Percentiles rank a stretch among this genome's conserved stretches.
Evolutionary conservation across 2,797 vertebrate genomes (phyloP).

Genomic region (Zenarchopterus dispar): DNA sequence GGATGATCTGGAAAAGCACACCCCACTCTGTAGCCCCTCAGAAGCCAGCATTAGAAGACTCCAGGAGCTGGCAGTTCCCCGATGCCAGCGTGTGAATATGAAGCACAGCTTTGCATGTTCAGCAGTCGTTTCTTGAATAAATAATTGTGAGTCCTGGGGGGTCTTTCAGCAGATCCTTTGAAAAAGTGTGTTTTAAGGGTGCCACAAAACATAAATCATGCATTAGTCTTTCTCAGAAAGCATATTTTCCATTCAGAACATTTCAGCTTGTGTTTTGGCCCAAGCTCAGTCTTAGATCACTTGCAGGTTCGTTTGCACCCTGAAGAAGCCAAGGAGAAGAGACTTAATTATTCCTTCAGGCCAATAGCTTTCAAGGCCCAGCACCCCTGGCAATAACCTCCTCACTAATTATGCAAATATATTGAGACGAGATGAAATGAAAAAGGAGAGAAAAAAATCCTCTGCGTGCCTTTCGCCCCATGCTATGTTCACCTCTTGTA

Average conservation of each 20-base stretch:
- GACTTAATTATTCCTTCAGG: conserved; percentile 74
- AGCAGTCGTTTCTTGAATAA: conserved; percentile 37
- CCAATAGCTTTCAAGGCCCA: conserved; percentile 61
- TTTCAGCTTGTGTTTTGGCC: conserved; percentile 26
- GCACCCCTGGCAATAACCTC: conserved; percentile 60
- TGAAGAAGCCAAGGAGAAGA: conserved; percentile 59
- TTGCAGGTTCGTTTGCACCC: conserved; percentile 28
- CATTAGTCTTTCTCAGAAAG: conserved; percentile 53
- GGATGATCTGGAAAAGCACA: conserved; percentile 10
- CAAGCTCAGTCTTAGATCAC: conserved; percentile 22
- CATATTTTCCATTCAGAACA: conserved; percentile 47
- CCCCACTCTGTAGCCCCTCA: background rate
- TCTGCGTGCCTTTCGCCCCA: conserved; percentile 7
- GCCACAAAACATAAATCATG: conserved; percentile 62
- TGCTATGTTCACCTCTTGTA: conserved; percentile 37
- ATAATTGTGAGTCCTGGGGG: conserved; percentile 22
- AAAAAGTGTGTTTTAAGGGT: conserved; percentile 17
- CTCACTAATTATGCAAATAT: conserved; percentile 72
- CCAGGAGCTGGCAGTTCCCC: conserved; percentile 36
- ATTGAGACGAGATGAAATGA: conserved; percentile 48
- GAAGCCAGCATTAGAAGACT: conserved; percentile 1
- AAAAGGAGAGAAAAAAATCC: conserved; percentile 4
- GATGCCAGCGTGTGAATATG: conserved; percentile 41
- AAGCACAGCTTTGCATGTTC: conserved; percentile 37
- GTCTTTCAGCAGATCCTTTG: conserved; percentile 20